Conservation (phyloP, 2,797 vertebrate genomes). For the Poecilia picta region DNA sequence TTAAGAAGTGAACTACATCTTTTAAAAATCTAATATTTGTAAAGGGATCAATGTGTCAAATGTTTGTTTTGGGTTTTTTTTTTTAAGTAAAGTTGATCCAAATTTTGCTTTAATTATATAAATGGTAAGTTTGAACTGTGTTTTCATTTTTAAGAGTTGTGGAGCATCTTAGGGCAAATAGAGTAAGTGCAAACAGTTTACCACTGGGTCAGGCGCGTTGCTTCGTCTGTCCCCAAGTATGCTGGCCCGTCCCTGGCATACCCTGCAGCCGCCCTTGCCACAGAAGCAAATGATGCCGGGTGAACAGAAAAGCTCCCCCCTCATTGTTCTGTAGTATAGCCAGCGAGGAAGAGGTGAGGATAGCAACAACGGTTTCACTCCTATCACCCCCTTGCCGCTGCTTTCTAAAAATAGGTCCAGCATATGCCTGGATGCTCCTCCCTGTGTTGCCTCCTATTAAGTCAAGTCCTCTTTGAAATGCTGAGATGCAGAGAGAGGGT, state of each 20-base stretch:
- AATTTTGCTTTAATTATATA: neutral
- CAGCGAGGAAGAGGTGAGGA: conserved; percentile 47
- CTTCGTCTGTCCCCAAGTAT: conserved; percentile 37
- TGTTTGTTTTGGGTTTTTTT: too few relatives aligned
- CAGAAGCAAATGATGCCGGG: conserved; percentile 51
- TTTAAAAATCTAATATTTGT: too few relatives aligned
- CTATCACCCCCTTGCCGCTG: conserved; percentile 45
- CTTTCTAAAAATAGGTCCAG: conserved; percentile 72
- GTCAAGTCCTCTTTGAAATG: conserved; percentile 70
- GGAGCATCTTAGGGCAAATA: neutral
- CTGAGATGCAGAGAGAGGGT: conserved; percentile 47
- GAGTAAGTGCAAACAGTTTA: conserved; percentile 1
- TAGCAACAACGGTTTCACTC: conserved; percentile 59
- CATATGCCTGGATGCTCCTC: conserved; percentile 67
- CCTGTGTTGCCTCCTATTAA: conserved; percentile 67
- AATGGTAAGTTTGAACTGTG: neutral
- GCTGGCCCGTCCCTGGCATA: conserved; percentile 61
- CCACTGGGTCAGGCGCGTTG: conserved; percentile 32
- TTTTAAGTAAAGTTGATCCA: neutral
- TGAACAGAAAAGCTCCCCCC: conserved; percentile 44
- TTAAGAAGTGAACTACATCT: too few relatives aligned
- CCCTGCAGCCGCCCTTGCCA: conserved; percentile 48
- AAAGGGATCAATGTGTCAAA: neutral
- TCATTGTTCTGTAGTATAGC: conserved; percentile 31
- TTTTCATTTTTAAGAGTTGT: neutral